Conservation (phyloP, 2,797 vertebrate genomes). For the Linurgus olivaceus region DNA sequence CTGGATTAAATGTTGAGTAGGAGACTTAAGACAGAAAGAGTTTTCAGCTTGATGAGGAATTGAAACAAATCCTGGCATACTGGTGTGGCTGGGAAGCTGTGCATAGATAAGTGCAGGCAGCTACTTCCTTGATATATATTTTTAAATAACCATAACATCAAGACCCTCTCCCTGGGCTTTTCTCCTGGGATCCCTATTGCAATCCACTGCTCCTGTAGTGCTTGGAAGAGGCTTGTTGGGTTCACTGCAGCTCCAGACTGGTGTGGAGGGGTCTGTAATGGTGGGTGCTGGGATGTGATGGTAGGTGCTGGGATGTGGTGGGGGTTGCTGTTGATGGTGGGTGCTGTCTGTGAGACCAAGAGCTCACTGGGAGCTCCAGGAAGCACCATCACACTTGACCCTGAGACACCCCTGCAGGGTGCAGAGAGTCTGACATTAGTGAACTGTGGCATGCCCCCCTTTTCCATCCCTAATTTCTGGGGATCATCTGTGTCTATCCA, state of each 20-base stretch:
- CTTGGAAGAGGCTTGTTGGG: not conserved
- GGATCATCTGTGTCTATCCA: not conserved
- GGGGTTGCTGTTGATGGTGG: not conserved
- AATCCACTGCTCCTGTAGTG: not conserved
- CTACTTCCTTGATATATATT: not conserved
- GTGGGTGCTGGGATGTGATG: not conserved
- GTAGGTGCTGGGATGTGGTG: not conserved
- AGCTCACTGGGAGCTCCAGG: not conserved
- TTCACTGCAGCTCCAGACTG: accelerated
- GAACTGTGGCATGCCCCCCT: accelerated
- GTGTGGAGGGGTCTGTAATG: not conserved
- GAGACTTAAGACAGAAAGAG: not conserved
- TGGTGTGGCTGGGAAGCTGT: not conserved
- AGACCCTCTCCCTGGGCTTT: not conserved
- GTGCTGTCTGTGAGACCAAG: not conserved
- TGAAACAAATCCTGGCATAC: not conserved
- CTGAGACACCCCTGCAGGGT: accelerated
- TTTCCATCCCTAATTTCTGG: not conserved
- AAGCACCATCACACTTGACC: not conserved
- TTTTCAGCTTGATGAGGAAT: not conserved
- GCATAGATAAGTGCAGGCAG: not conserved
- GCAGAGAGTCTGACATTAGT: not conserved
- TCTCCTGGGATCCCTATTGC: not conserved
- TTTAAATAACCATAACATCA: not conserved
- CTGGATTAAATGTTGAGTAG: not conserved